A percentile compares a stretch with the other conserved stretches of the same genome.
phyloP scores from a whole-genome alignment of 1,140 invertebrate species.

The Dendrolimus punctatus region DNA sequence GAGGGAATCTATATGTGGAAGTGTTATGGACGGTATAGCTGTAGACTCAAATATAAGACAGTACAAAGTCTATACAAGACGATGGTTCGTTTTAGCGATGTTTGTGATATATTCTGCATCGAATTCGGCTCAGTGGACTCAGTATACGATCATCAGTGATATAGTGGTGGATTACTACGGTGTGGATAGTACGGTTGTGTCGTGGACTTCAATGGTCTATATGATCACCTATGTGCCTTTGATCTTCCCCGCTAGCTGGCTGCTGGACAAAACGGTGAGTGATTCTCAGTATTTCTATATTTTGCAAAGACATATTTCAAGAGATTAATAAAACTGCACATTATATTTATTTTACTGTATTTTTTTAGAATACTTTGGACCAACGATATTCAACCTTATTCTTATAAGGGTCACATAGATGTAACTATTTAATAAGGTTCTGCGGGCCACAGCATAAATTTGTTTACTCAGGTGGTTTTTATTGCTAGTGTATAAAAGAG shows the following conservation, averaged over 20 bases:
- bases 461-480: too few species aligned
- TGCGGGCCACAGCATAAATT: too few species aligned
- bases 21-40: constrained; percentile 38
- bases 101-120: constrained; percentile 93
- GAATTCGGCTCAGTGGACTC: constrained; percentile 92
- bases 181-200: constrained; percentile 80
- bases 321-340: too few species aligned
- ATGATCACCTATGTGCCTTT: constrained; percentile 97
- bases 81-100: constrained; percentile 90
- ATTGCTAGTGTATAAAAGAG: too few species aligned
- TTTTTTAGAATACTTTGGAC: too few species aligned
- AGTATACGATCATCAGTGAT: constrained; percentile 89
- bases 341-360: too few species aligned
- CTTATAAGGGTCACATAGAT: too few species aligned
- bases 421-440: too few species aligned
- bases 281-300: not conserved
- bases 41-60: constrained; percentile 15
- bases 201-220: constrained; percentile 97
- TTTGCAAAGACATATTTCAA: too few species aligned
- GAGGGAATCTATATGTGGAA: constrained; percentile 28
- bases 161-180: constrained; percentile 82
- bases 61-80: constrained; percentile 74
- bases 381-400: too few species aligned
- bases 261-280: constrained; percentile 91
- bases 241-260: constrained; percentile 95